Base-by-base conservation (phyloP, 53 echinoderm and acorn worm genomes). In the Apostichopus leukothele region DNA sequence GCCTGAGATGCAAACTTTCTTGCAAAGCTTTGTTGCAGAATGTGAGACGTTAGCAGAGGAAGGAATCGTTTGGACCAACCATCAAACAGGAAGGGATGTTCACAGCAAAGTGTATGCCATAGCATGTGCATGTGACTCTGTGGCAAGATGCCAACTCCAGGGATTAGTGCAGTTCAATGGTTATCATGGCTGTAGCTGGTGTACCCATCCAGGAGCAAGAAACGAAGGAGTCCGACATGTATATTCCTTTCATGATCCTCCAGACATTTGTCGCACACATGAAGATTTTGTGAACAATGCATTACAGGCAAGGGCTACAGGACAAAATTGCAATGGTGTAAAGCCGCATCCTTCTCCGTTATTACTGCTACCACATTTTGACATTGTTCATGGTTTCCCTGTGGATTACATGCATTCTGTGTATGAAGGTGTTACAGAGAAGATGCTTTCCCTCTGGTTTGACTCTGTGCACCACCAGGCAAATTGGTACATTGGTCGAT, bases 161-260 rank as follows among this genome's bases (percentile, higher is more conserved):
- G 78, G 91, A 10, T 52, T 91, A 53, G 83, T 84, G 60, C 91
- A 93, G 52, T 93, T 89, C 25, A 93, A 93, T 88, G 93, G 93
- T 0, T 89, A 89, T 23, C 83, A 74, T 92, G 92, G 90, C 22
- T 92, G 92, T 53, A 83, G 66, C 25, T 83, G 84, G 84, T 83
- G 84, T 23, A 23, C 60, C 5, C 84, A 84, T 61, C 67, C 84
- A 84, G 61, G 27, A 23, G 39, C 3, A 61, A 61, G 84, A 55
- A 26, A 63, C 63, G 66, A 66, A 23, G 84, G 84, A 22, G 27
- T 63, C 8, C 22, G 54, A 16, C 84, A 84, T 84, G 66, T 61
- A 1, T 84, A 63, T 66, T 66, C 84, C 11, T 23, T 21, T 84
- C 63, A 84, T 7, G 84, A 84, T 11, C 84, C 21, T 84, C 7